These are phyloP conservation scores for Brachionus rotundiformis DNA, from an alignment of 1,140 invertebrate species.

Conservation along the genomic window DNA sequence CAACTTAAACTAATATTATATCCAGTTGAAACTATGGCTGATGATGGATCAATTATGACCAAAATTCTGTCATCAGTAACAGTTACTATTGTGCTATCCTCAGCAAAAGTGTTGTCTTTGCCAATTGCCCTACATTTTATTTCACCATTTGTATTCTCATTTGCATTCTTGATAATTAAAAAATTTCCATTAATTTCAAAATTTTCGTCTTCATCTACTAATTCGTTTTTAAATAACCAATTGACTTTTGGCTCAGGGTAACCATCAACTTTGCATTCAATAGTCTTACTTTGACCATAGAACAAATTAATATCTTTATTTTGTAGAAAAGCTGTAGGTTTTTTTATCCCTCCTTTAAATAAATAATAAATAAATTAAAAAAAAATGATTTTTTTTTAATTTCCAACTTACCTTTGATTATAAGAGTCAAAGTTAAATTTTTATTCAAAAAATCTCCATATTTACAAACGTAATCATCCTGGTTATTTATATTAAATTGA, in stretches of 20 bases:
- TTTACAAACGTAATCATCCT: neutral
- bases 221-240: neutral
- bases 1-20: neutral
- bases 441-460: neutral
- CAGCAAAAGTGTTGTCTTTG: neutral
- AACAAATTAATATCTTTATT: neutral
- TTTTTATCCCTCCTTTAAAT: neutral
- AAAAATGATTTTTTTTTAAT: neutral
- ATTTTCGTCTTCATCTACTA: neutral
- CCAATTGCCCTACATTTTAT: neutral
- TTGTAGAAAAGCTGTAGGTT: neutral
- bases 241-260: neutral
- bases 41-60: neutral
- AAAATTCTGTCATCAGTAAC: neutral
- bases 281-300: neutral
- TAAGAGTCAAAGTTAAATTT: neutral
- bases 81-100: neutral
- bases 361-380: neutral
- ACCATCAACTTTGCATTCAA: neutral
- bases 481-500: neutral
- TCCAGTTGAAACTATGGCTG: neutral
- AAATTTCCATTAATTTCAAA: neutral
- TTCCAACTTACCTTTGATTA: neutral
- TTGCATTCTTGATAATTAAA: neutral
- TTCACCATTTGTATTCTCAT: constrained; percentile 9